Conservation (phyloP, 2,888 invertebrate genomes). For the Eulithis prunata region DNA sequence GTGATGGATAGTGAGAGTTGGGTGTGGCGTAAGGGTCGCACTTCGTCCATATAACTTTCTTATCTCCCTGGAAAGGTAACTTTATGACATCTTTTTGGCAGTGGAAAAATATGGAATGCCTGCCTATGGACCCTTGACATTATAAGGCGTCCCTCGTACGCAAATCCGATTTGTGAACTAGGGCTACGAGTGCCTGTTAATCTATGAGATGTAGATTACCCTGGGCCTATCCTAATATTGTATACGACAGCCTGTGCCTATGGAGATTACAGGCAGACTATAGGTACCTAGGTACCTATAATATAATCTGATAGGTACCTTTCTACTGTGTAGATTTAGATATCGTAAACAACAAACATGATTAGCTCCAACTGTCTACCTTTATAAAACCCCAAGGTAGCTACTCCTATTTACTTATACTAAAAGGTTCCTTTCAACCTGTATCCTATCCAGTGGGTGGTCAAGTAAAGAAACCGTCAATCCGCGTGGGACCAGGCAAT, state of each 20-base stretch:
- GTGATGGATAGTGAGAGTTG: slow-evolving; percentile 77
- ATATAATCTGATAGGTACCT: too few species aligned
- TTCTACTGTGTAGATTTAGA: background rate
- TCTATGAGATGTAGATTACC: slow-evolving; percentile 11
- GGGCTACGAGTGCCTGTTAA: slow-evolving; percentile 36
- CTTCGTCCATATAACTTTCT: slow-evolving; percentile 73
- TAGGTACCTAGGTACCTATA: too few species aligned
- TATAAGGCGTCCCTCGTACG: slow-evolving; percentile 61
- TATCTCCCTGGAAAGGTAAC: slow-evolving; percentile 74
- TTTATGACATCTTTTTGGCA: slow-evolving; percentile 78
- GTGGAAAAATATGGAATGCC: slow-evolving; percentile 75
- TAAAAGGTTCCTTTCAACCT: slow-evolving; percentile 35
- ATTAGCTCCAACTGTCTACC: slow-evolving; percentile 10
- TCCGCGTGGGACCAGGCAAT: slow-evolving; percentile 56
- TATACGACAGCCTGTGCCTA: too few species aligned
- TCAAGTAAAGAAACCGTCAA: slow-evolving; percentile 53
- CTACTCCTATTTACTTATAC: slow-evolving; percentile 29
- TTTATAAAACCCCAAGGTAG: slow-evolving; percentile 5
- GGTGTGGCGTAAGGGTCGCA: slow-evolving; percentile 69
- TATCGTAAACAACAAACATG: slow-evolving; percentile 3
- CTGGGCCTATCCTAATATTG: background rate
- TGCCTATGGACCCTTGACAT: slow-evolving; percentile 71
- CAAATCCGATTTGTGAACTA: slow-evolving; percentile 58
- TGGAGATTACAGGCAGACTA: too few species aligned
- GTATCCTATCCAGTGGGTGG: slow-evolving; percentile 41